Base-by-base conservation (phyloP, 53 echinoderm and acorn worm genomes). In the Luidia sarsii region DNA sequence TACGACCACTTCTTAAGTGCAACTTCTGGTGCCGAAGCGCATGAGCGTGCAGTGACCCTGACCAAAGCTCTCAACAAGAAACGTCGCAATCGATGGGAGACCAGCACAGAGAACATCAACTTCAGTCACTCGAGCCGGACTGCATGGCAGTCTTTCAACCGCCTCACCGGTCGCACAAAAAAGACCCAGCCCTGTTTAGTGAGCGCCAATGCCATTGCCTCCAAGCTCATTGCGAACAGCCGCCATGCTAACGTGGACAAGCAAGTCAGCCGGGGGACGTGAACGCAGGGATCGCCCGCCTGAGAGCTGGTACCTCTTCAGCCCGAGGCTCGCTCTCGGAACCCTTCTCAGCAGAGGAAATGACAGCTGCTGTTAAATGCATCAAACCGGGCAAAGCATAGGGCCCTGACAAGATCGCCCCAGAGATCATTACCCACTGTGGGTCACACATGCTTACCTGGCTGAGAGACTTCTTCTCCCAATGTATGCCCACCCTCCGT, bases 61-160 rank as follows among this genome's bases (percentile, higher is more conserved):
- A 81, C 29, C 7, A 34, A 14, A 22, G 32, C 32, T 13, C 67
- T 81, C 32, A 67, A 81, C 52, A 41, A 30, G 16, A 67, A 67
- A 41, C 65, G 81, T 15, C 20, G 67, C 39, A 52, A 81, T 37
- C 29, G 65, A 50, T 81, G 81, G 65, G 50, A 62, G 65, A 29
- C 65, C 24, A 50, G 30, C 5, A 64, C 64, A 11, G 33, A 34
- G 9, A 35, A 35, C 14, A 50, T 82, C 30, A 53, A 82, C 53
- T 68, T 82, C 68, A 50, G 48, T 22, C 80, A 80, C 64, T 80
- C 80, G 18, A 80, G 63, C 49, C 62, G 80, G 22, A 16, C 4
- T 19, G 80, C n/a, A n/a, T n/a, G n/a, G n/a, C n/a, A n/a, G n/a
- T n/a, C n/a, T n/a, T n/a, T n/a, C n/a, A n/a, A n/a, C 80, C 80